These are phyloP conservation scores for Dryadula phaetusa DNA, from an alignment of 2,888 invertebrate species.

Conservation along the genomic window DNA sequence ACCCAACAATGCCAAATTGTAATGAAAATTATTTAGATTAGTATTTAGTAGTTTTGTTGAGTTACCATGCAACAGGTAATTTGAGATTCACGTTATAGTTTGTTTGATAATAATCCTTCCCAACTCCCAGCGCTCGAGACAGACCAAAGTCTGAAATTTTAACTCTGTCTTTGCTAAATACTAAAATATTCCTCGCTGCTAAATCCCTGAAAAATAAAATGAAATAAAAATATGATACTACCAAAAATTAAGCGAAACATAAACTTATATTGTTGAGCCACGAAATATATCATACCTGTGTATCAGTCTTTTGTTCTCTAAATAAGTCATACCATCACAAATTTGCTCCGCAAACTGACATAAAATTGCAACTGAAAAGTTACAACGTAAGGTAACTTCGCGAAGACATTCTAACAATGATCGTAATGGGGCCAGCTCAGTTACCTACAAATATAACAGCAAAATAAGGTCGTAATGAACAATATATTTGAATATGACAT, in stretches of 20 bases:
- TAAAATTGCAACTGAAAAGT: slow-evolving; percentile 95
- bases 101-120: slow-evolving; percentile 99
- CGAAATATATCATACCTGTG: slow-evolving; percentile 86
- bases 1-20: too few relatives aligned
- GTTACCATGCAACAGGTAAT: slow-evolving; percentile 97
- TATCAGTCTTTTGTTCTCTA: slow-evolving; percentile 97
- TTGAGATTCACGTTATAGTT: slow-evolving; percentile 99
- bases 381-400: slow-evolving; percentile 94
- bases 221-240: background rate
- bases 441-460: slow-evolving; percentile 85
- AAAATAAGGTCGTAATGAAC: background rate
- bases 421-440: slow-evolving; percentile 97
- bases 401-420: slow-evolving; percentile 98
- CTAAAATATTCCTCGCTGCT: slow-evolving; percentile 98
- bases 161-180: slow-evolving; percentile 97
- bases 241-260: background rate
- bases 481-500: background rate
- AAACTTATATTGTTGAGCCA: background rate
- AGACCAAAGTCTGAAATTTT: slow-evolving; percentile 99
- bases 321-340: slow-evolving; percentile 98
- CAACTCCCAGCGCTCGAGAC: slow-evolving; percentile 97
- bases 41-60: background rate
- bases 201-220: slow-evolving; percentile 88
- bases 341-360: slow-evolving; percentile 98
- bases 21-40: too few relatives aligned